These are phyloP conservation scores for Dione vanillae DNA, from an alignment of 2,888 invertebrate species.

Conservation along the genomic window DNA sequence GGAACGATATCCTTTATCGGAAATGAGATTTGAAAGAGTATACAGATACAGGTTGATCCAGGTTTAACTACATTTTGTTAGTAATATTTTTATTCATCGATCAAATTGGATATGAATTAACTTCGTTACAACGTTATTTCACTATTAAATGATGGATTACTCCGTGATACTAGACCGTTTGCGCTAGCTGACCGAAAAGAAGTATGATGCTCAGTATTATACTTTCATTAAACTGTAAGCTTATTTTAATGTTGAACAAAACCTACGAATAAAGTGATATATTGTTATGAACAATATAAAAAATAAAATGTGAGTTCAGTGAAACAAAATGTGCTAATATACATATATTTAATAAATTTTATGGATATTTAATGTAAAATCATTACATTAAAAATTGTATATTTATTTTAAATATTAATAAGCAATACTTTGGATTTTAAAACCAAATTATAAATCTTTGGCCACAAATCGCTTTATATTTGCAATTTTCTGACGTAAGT, in stretches of 20 bases:
- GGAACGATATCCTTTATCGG: conserved; percentile 44
- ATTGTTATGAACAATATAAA: neutral
- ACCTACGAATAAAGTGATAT: conserved; percentile 14
- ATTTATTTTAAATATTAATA: neutral
- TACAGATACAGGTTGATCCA: conserved; percentile 10
- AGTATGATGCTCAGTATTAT: neutral
- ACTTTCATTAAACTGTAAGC: neutral
- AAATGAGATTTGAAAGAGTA: conserved; percentile 29
- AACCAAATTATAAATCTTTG: neutral
- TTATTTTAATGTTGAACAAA: conserved; percentile 4
- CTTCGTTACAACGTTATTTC: no score
- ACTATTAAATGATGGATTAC: neutral
- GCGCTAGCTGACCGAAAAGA: neutral
- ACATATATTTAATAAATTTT: conserved; percentile 27
- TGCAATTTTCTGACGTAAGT: conserved; percentile 6
- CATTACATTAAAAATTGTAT: neutral
- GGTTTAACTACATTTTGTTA: neutral
- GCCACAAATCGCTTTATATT: conserved; percentile 27
- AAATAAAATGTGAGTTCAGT: no score
- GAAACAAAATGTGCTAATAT: conserved; percentile 35
- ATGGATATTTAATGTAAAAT: conserved; percentile 30
- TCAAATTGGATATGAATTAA: neutral
- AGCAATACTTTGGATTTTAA: neutral
- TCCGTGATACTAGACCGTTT: neutral
- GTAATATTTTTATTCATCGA: neutral